Evolutionary conservation across 2,888 invertebrate genomes (phyloP), one percentile per base, ranked within the genome.

Genomic region (Mycalesis mineus): DNA sequence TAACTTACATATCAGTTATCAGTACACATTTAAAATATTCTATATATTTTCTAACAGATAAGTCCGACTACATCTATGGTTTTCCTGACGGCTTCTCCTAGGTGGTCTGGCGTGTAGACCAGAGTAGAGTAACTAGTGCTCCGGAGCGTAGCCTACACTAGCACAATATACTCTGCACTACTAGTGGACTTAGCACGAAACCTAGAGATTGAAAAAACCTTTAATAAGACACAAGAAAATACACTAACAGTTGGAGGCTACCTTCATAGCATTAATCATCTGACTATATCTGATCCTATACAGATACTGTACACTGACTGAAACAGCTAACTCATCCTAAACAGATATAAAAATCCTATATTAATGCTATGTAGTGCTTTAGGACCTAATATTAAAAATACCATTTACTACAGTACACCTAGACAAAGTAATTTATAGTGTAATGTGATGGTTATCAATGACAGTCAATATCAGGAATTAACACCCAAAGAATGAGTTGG

Each of bases 111-210:
- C 77, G 73, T 80, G 86, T 74, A 80, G 88, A 88, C 87, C 88
- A 80, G 84, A 79, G 75, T 83, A 78, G 82, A 79, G 87, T 84
- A 87, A 79, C 87, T 88, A 89, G 87, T 82, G 86, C 89, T 88
- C 88, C 88, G 85, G 88, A 88, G 89, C 88, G 87, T 84, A 87
- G 88, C 89, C 89, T 89, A 89, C 89, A 88, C 89, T 88, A 89
- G 88, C 88, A 76, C 80, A 82, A 77, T 80, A 75, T 79, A 86
- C 79, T 80, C 88, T 85, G 88, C 88, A 83, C 86, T 88, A 88
- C 88, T 89, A 88, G 88, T 89, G 88, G 87, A 88, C 87, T 88
- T 89, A 89, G 88, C 89, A 88, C 89, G 89, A 85, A 88, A 88
- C 89, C 89, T 89, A 89, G 89, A 89, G 89, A 89, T 89, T 89